Evolutionary conservation across 2,113 vertebrate species (phyloP).

Genomic region (Xenopus laevis): DNA sequence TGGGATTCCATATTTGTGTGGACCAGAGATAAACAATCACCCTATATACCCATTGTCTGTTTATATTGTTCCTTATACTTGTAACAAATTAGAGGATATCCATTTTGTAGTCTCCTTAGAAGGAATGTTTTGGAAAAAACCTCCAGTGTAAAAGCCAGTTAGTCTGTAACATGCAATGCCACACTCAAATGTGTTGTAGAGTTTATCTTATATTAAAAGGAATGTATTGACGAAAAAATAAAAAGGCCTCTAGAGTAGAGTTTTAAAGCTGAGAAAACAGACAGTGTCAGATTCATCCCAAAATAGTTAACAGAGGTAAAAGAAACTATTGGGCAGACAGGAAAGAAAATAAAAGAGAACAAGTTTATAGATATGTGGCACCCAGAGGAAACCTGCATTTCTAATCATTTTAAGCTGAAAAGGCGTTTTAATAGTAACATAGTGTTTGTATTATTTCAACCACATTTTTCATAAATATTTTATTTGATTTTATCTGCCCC

Average conservation of each 20-base stretch:
- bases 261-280: neutral
- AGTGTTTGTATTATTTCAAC: no score
- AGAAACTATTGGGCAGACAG: neutral
- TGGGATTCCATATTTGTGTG: conserved; percentile 50
- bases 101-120: neutral
- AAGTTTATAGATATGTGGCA: no score
- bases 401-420: no score
- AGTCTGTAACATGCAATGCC: neutral
- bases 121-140: neutral
- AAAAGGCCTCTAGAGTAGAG: neutral
- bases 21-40: conserved; percentile 37
- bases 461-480: no score
- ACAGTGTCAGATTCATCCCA: neutral
- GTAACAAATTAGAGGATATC: conserved; percentile 15
- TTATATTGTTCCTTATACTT: conserved; percentile 27
- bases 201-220: conserved; percentile 8
- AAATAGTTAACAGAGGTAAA: neutral
- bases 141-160: neutral
- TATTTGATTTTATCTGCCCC: no score
- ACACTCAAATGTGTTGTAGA: neutral
- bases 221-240: neutral
- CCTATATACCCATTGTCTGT: conserved; percentile 14
- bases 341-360: no score
- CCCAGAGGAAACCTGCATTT: no score
- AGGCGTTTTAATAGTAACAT: no score